These are phyloP conservation scores for Mycalesis mineus DNA, from an alignment of 2,888 invertebrate genomes.

Conservation along the genomic window DNA sequence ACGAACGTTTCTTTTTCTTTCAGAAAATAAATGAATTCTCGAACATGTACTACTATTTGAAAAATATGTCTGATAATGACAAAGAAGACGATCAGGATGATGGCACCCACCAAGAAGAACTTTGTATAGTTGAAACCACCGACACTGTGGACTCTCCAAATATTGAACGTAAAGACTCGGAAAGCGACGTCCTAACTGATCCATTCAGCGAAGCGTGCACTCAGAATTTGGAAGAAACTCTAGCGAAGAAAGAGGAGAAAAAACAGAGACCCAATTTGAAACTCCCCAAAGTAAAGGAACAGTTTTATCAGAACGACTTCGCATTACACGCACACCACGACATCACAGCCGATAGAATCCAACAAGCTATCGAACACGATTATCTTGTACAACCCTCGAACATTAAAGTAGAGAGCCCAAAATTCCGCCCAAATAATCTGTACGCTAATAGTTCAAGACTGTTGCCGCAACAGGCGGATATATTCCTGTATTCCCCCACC, in stretches of 20 bases:
- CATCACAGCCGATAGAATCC: constrained; percentile 57
- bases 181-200: constrained; percentile 44
- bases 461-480: constrained; percentile 63
- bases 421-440: constrained; percentile 68
- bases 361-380: constrained; percentile 76
- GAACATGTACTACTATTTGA: constrained; percentile 91
- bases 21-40: constrained; percentile 93
- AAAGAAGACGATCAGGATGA: constrained; percentile 75
- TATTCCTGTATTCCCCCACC: constrained; percentile 72
- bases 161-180: constrained; percentile 35
- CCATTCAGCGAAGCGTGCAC: constrained; percentile 73
- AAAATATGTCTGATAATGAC: constrained; percentile 83
- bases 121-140: constrained; percentile 63
- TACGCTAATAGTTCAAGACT: constrained; percentile 69
- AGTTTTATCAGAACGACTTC: constrained; percentile 73
- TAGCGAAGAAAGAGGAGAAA: constrained; percentile 42
- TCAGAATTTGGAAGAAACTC: constrained; percentile 60
- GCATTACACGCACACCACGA: constrained; percentile 52
- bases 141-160: constrained; percentile 65
- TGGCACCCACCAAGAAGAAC: constrained; percentile 58
- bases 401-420: constrained; percentile 76
- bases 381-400: constrained; percentile 81
- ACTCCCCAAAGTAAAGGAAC: constrained; percentile 65
- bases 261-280: constrained; percentile 71
- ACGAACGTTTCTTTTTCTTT: constrained; percentile 37